These are phyloP conservation scores for Euleptes europaea DNA, from an alignment of 2,113 vertebrate genomes.

Conservation along the genomic window DNA sequence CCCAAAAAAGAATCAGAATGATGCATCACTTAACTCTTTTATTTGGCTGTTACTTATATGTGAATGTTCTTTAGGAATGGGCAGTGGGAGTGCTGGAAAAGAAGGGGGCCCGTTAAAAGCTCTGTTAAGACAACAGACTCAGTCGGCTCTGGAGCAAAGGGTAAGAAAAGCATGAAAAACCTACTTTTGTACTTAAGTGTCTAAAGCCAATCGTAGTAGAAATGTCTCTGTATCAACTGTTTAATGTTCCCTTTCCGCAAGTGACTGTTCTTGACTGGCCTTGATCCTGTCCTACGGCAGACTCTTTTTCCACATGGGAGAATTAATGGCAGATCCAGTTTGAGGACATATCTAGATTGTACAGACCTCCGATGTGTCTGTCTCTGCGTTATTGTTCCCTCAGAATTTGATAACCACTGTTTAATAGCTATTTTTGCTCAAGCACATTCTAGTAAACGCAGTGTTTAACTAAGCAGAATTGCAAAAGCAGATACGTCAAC, in stretches of 20 bases:
- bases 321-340: background rate
- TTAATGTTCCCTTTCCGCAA: conserved; percentile 13
- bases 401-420: background rate
- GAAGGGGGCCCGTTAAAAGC: conserved; percentile 95
- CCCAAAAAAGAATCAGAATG: background rate
- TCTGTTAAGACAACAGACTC: conserved; percentile 94
- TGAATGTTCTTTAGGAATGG: conserved; percentile 88
- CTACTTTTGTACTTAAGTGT: conserved; percentile 22
- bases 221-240: conserved; percentile 10
- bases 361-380: background rate
- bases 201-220: conserved; percentile 13
- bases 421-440: background rate
- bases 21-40: conserved; percentile 39
- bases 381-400: background rate
- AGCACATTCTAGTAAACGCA: background rate
- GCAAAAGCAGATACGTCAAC: background rate
- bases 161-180: conserved; percentile 73
- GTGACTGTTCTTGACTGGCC: background rate
- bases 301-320: background rate
- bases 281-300: background rate
- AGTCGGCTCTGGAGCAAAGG: conserved; percentile 95
- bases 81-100: conserved; percentile 95
- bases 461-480: background rate
- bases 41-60: conserved; percentile 66
- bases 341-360: background rate